Base-by-base conservation (phyloP, 2,113 vertebrate species). In the Cyanoramphus novaezelandiae region DNA sequence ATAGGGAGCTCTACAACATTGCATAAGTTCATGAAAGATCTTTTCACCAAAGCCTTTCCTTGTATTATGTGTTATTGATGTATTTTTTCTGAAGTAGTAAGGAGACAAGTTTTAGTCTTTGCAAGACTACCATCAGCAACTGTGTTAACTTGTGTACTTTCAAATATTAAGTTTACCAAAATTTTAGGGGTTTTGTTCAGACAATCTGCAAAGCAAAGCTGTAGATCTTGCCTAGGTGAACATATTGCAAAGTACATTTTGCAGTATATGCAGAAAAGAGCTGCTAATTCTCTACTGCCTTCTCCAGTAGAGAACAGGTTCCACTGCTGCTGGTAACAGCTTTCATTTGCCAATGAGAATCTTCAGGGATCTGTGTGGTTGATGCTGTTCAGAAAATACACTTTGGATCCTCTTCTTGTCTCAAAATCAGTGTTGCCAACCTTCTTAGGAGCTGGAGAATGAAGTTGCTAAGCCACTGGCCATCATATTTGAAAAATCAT, bases 51-150 rank as follows among this genome's bases (percentile, higher is more conserved):
- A 77, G 27, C 41, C 16, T 79, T 41, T 71, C 14, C 15, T 96
- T 72, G 55, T n/a, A 94, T 96, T 87, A 50, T 78, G 16, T 47
- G 39, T 76, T 57, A 57, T n/a, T n/a, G 33, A 7, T n/a, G 31
- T 87, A 53, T 95, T 94, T 59, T 35, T 59, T 59, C 33, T 94
- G 78, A 97, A 90, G 63, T 82, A 83, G 43, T 53, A 75, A 64
- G 70, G 79, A 74, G 63, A 81, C 59, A 89, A 82, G 41, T 29
- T 92, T 92, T 46, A 50, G 28, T 65, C n/a, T 37, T 55, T 17
- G 20, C 50, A 37, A n/a, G 9, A 43, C 41, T 92, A 35, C 24
- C 17, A 4, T 60, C 65, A 31, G 5, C 55, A 74, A 52, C 27
- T 8, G 1, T 62, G n/a, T 31, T n/a, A 78, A 59, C 17, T 10